These are phyloP conservation scores for Ataeniobius toweri DNA, from an alignment of 2,797 vertebrate genomes.

Conservation along the genomic window DNA sequence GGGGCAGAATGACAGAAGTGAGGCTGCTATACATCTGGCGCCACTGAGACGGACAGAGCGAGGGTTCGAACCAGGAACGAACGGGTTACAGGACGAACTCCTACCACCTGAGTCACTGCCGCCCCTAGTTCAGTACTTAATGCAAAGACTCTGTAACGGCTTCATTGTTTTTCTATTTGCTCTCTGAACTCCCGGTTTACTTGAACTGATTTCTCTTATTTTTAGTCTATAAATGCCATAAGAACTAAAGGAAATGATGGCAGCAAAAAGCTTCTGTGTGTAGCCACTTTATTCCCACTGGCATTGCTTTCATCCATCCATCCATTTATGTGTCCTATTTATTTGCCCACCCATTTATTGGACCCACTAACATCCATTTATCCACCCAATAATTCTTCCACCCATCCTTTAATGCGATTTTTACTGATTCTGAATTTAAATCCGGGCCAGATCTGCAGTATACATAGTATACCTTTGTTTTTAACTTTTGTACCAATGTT, in stretches of 20 bases:
- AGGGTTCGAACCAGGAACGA: no score
- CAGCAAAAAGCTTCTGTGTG: not conserved
- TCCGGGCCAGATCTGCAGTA: not conserved
- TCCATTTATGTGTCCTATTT: not conserved
- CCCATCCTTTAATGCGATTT: no score
- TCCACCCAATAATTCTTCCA: no score
- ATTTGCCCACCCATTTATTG: not conserved
- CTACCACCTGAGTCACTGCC: no score
- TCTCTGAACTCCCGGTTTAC: not conserved
- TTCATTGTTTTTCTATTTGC: not conserved
- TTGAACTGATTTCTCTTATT: not conserved
- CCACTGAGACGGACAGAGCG: no score
- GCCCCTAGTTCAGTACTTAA: not conserved
- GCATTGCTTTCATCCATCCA: not conserved
- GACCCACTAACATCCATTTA: no score
- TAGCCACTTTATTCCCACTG: not conserved
- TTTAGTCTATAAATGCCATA: not conserved
- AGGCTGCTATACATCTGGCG: no score
- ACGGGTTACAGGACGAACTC: no score
- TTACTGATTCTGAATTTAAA: not conserved
- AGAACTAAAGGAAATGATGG: constrained; percentile 7
- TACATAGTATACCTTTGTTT: not conserved
- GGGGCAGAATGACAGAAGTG: no score
- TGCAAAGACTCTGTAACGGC: not conserved
- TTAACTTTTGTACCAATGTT: no score